Percentiles rank a stretch among this genome's conserved stretches.
Conservation (phyloP, 2,113 vertebrate species). For the Larimichthys polyactis region DNA sequence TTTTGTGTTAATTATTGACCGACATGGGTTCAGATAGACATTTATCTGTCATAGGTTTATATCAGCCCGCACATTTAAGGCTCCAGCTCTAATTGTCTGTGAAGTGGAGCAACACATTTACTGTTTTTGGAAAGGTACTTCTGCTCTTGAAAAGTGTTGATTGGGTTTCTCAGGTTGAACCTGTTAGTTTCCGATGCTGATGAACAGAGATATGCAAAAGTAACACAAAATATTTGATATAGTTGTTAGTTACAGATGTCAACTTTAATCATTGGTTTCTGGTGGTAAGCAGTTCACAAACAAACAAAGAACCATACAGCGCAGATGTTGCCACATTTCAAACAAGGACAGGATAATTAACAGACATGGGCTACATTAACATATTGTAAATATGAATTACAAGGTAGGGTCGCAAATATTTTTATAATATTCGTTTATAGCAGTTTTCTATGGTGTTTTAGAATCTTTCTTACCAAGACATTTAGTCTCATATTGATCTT, state of each 20-base stretch:
- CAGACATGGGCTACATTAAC: too few species aligned
- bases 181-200: background rate
- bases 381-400: too few species aligned
- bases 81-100: background rate
- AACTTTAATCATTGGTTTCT: background rate
- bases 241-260: background rate
- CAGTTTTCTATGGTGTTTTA: background rate
- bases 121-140: background rate
- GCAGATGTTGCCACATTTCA: too few species aligned
- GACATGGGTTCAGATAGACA: background rate
- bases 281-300: background rate
- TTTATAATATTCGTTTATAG: too few species aligned
- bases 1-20: too few species aligned
- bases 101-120: background rate
- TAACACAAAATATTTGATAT: background rate
- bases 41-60: background rate
- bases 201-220: background rate
- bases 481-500: background rate
- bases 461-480: background rate
- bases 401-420: too few species aligned
- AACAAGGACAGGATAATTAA: too few species aligned
- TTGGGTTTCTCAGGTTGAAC: slow-evolving; percentile 9
- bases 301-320: too few species aligned
- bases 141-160: slow-evolving; percentile 8
- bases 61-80: background rate